These are phyloP conservation scores for Synergus laeviventris DNA, from an alignment of 2,888 invertebrate species.

Conservation along the genomic window DNA sequence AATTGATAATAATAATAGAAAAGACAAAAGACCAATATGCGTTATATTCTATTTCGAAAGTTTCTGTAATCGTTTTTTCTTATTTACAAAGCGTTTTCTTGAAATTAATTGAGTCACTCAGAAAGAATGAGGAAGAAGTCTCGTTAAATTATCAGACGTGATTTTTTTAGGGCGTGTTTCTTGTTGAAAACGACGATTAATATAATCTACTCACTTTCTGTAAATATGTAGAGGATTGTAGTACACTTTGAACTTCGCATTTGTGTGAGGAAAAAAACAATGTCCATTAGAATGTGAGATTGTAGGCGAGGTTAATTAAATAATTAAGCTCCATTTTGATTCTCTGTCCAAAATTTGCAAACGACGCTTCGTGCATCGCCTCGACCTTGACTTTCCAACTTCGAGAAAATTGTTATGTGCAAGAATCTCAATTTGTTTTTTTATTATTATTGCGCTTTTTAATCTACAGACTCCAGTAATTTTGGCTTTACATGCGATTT, in stretches of 20 bases:
- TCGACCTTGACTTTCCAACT: constrained; percentile 35
- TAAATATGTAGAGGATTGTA: constrained; percentile 7
- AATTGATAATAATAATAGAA: neutral
- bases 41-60: constrained; percentile 34
- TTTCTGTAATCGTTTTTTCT: constrained; percentile 38
- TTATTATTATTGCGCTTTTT: constrained; percentile 4
- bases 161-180: constrained; percentile 18
- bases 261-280: neutral
- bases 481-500: neutral
- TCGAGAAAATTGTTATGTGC: constrained; percentile 24
- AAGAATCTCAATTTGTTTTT: neutral
- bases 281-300: constrained; percentile 4
- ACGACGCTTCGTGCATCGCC: constrained; percentile 34
- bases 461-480: neutral
- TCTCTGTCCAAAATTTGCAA: constrained; percentile 22
- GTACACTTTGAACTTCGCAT: neutral
- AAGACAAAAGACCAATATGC: constrained; percentile 30
- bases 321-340: constrained; percentile 16
- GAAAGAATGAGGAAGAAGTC: neutral
- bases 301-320: neutral
- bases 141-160: neutral
- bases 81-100: constrained; percentile 35
- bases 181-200: neutral
- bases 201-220: neutral
- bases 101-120: constrained; percentile 8